Percentiles rank a stretch among this genome's conserved stretches.
These are phyloP conservation scores for Sinonovacula constricta DNA, from an alignment of 1,140 invertebrate species.

Conservation along the genomic window DNA sequence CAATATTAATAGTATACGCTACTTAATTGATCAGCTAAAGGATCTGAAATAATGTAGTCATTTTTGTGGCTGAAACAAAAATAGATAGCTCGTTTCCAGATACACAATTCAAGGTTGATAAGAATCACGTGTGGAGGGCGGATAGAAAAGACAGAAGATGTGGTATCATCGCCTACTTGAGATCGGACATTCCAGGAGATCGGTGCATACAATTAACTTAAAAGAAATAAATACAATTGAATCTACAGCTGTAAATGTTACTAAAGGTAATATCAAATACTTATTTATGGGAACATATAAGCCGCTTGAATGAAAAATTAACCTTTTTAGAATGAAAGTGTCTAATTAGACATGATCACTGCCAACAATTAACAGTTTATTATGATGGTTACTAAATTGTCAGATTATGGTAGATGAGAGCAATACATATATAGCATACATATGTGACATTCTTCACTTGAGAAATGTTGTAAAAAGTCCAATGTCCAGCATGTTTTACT, in stretches of 20 bases:
- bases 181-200: constrained; percentile 24
- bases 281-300: constrained; percentile 35
- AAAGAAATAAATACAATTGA: constrained; percentile 15
- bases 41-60: not conserved
- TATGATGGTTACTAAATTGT: too few relatives aligned
- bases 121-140: not conserved
- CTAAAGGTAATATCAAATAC: not conserved
- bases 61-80: too few relatives aligned
- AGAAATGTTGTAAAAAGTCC: too few relatives aligned
- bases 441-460: too few relatives aligned
- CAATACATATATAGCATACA: too few relatives aligned
- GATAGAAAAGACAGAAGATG: constrained; percentile 26
- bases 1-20: constrained; percentile 31
- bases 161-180: constrained; percentile 16
- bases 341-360: too few relatives aligned
- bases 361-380: constrained; percentile 9
- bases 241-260: not conserved
- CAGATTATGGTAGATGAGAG: too few relatives aligned
- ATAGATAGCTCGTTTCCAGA: constrained; percentile 24
- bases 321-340: too few relatives aligned
- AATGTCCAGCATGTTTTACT: too few relatives aligned
- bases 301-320: not conserved
- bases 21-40: too few relatives aligned
- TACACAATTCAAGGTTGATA: constrained; percentile 5
- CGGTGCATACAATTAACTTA: not conserved